These are phyloP conservation scores for Tigriopus californicus DNA, from an alignment of 2,888 invertebrate genomes.

Conservation along the genomic window DNA sequence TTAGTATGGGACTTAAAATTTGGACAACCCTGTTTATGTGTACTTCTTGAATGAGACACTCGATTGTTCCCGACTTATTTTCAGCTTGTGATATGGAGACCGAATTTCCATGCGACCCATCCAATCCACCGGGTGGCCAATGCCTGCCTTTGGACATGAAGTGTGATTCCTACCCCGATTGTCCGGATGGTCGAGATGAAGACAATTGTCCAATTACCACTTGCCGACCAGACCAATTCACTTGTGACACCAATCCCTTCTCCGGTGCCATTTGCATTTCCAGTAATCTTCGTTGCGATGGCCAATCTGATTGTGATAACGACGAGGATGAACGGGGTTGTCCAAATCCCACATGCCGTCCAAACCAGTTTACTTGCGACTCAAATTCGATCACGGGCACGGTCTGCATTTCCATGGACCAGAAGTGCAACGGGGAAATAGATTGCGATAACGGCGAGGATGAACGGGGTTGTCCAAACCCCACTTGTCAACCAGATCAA, in stretches of 20 bases:
- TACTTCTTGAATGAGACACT: too few relatives aligned
- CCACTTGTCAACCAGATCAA: constrained; percentile 39
- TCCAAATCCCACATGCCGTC: constrained; percentile 33
- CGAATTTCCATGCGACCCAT: too few relatives aligned
- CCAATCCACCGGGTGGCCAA: too few relatives aligned
- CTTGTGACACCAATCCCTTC: constrained; percentile 31
- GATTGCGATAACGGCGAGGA: neutral
- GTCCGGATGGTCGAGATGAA: neutral
- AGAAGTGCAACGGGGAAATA: too few relatives aligned
- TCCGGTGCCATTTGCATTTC: constrained; percentile 19
- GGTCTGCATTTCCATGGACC: constrained; percentile 6
- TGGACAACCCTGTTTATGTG: too few relatives aligned
- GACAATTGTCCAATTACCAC: constrained; percentile 29
- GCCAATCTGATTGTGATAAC: neutral
- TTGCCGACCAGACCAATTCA: constrained; percentile 44
- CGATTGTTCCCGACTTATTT: too few relatives aligned
- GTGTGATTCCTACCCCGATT: too few relatives aligned
- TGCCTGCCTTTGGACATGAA: too few relatives aligned
- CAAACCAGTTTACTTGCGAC: constrained; percentile 45
- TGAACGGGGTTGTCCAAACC: neutral
- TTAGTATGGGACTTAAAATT: too few relatives aligned
- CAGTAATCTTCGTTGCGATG: neutral
- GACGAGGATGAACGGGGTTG: neutral
- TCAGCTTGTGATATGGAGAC: too few relatives aligned
- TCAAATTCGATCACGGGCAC: constrained; percentile 18